Percentiles rank a stretch among this genome's conserved stretches.
These are phyloP conservation scores for Ellobius talpinus DNA, from an alignment of 2,113 vertebrate genomes.

Conservation along the genomic window DNA sequence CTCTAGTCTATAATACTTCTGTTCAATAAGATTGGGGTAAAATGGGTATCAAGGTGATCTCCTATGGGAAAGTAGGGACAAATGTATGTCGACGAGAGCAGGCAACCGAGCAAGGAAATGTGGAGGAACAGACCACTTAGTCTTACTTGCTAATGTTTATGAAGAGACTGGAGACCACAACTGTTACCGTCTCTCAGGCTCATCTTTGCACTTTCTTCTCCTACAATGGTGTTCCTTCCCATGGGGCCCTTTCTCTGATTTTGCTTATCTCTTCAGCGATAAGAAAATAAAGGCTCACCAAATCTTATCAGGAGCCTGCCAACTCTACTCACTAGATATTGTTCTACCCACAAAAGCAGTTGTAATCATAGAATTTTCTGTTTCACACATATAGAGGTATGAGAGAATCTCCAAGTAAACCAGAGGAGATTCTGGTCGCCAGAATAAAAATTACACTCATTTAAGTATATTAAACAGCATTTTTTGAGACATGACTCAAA, in stretches of 20 bases:
- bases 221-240: neutral
- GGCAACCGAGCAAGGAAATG: neutral
- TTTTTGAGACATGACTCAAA: slow-evolving; percentile 36
- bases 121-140: neutral
- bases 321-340: neutral
- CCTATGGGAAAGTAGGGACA: neutral
- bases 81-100: slow-evolving; percentile 16
- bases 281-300: neutral
- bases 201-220: neutral
- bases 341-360: neutral
- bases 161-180: slow-evolving; percentile 31
- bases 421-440: neutral
- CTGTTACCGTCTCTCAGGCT: neutral
- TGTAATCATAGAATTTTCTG: neutral
- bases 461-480: neutral
- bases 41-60: slow-evolving; percentile 24
- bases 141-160: slow-evolving; percentile 6
- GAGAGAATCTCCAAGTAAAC: neutral
- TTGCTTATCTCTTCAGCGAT: neutral
- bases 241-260: neutral
- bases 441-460: neutral
- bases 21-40: slow-evolving; percentile 6
- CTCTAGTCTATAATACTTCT: neutral
- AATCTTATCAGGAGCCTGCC: neutral
- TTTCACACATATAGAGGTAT: neutral